Conservation (phyloP, 2,888 invertebrate genomes). For the Pammene aurita region DNA sequence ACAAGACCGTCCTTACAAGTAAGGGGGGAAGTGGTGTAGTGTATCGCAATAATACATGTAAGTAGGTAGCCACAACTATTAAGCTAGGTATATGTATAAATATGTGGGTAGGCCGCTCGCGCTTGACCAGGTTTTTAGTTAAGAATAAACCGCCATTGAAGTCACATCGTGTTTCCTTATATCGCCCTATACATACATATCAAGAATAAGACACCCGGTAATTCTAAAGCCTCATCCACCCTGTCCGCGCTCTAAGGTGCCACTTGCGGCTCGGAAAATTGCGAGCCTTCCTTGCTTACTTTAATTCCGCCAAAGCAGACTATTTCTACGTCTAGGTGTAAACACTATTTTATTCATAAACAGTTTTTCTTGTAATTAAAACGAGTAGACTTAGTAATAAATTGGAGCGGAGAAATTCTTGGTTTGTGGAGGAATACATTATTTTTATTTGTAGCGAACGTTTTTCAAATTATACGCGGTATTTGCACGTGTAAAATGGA, state of each 20-base stretch:
- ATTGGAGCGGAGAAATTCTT: conserved; percentile 14
- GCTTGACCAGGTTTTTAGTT: too few species aligned
- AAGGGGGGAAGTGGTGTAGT: too few species aligned
- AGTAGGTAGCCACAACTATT: too few species aligned
- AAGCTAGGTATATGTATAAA: too few species aligned
- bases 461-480: neutral
- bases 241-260: neutral
- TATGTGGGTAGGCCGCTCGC: too few species aligned
- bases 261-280: conserved; percentile 19
- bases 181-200: too few species aligned
- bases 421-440: neutral
- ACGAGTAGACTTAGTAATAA: conserved; percentile 9
- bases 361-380: conserved; percentile 20
- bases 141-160: too few species aligned
- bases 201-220: too few species aligned
- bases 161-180: too few species aligned
- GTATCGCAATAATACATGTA: too few species aligned
- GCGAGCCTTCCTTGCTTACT: conserved; percentile 27
- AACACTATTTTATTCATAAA: conserved; percentile 27
- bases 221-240: conserved; percentile 26
- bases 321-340: conserved; percentile 27
- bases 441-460: neutral
- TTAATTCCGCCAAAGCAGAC: conserved; percentile 27
- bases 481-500: neutral
- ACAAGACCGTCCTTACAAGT: too few species aligned